Conservation (phyloP, 2,797 vertebrate species). For the Sebastes minor region DNA sequence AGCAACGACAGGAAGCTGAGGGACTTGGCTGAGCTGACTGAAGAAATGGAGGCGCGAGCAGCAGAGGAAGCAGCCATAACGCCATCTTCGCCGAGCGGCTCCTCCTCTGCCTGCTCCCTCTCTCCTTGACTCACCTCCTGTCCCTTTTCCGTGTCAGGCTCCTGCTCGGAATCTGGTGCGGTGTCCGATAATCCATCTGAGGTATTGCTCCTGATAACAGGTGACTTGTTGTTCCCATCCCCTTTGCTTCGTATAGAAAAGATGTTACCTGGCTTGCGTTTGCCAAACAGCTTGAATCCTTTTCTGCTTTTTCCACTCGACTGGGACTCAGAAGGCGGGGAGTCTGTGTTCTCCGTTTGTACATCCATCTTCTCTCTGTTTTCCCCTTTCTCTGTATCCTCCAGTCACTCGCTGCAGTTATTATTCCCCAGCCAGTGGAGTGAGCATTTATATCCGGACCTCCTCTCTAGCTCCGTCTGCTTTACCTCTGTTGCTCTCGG, state of each 20-base stretch:
- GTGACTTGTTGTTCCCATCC: slow-evolving; percentile 86
- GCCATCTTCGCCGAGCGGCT: slow-evolving; percentile 72
- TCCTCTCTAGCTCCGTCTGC: slow-evolving; percentile 34
- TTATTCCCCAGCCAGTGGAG: slow-evolving; percentile 39
- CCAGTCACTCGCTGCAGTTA: slow-evolving; percentile 29
- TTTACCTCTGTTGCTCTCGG: slow-evolving; percentile 49
- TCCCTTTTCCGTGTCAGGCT: slow-evolving; percentile 68
- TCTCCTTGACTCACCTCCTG: slow-evolving; percentile 68
- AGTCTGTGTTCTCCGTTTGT: slow-evolving; percentile 88
- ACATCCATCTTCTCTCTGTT: slow-evolving; percentile 89
- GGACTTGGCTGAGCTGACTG: slow-evolving; percentile 85
- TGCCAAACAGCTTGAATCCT: slow-evolving; percentile 96
- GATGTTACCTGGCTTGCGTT: slow-evolving; percentile 92
- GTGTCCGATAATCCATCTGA: slow-evolving; percentile 90
- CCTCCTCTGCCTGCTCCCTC: slow-evolving; percentile 79
- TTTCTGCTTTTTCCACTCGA: slow-evolving; percentile 95
- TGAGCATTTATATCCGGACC: slow-evolving; percentile 51
- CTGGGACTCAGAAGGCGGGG: slow-evolving; percentile 89
- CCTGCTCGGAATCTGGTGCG: slow-evolving; percentile 68
- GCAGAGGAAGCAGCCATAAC: slow-evolving; percentile 62
- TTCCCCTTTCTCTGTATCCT: slow-evolving; percentile 48
- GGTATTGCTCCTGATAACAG: slow-evolving; percentile 88
- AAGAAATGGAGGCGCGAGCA: slow-evolving; percentile 84
- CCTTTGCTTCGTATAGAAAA: slow-evolving; percentile 92
- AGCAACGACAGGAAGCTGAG: slow-evolving; percentile 93